Conservation (phyloP, 2,888 invertebrate species). For the Apamea sordens region DNA sequence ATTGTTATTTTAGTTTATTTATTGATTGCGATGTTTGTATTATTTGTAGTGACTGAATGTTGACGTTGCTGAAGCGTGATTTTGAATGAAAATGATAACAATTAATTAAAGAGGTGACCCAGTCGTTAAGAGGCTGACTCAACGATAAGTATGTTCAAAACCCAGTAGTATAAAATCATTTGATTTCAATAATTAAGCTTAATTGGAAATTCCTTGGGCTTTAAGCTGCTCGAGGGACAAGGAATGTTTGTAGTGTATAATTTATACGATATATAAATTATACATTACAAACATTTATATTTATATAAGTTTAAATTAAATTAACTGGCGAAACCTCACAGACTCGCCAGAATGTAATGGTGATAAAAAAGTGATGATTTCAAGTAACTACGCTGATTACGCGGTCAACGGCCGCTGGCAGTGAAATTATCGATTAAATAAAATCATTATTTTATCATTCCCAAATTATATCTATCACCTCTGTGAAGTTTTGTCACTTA, state of each 20-base stretch:
- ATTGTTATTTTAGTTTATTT: constrained; percentile 29
- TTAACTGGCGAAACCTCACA: background rate
- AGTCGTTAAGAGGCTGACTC: background rate
- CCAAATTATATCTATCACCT: background rate
- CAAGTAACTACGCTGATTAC: background rate
- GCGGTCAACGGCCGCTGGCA: background rate
- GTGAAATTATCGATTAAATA: background rate
- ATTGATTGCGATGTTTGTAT: constrained; percentile 29
- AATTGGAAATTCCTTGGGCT: background rate
- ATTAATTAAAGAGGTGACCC: background rate
- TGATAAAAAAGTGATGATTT: background rate
- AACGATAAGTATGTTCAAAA: background rate
- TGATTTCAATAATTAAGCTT: background rate
- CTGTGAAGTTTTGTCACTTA: background rate
- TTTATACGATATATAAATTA: background rate
- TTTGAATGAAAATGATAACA: background rate
- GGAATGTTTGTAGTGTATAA: background rate
- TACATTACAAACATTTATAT: background rate
- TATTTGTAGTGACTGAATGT: constrained; percentile 29
- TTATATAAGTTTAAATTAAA: background rate
- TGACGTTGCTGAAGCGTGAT: constrained; percentile 32
- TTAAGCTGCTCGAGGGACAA: background rate
- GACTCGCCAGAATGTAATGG: too few species aligned
- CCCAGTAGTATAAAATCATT: background rate
- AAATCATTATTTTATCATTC: background rate